Conservation (phyloP, 2,797 vertebrate species). For the Propithecus perrieri region DNA sequence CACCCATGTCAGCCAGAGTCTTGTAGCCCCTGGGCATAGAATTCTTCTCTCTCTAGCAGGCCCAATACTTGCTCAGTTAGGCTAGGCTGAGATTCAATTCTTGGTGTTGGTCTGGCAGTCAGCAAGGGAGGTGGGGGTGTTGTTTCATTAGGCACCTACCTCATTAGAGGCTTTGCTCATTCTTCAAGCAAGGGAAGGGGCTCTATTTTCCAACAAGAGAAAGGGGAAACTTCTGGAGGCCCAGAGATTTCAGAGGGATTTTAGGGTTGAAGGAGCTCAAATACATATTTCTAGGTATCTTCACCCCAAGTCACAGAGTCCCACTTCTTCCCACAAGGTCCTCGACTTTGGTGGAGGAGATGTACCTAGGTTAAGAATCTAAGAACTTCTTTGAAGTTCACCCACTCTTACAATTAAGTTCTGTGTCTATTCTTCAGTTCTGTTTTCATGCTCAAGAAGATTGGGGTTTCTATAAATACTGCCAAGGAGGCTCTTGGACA, state of each 20-base stretch:
- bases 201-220: neutral
- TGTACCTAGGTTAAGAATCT: neutral
- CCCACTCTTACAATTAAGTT: neutral
- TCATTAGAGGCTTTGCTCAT: neutral
- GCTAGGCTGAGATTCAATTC: neutral
- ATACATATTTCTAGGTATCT: neutral
- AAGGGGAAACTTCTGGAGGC: neutral
- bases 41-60: neutral
- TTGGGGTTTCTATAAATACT: neutral
- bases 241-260: neutral
- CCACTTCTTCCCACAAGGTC: neutral
- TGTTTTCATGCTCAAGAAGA: neutral
- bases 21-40: neutral
- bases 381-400: neutral
- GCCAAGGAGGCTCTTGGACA: slow-evolving; percentile 22
- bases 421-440: neutral
- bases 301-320: neutral
- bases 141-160: neutral
- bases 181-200: neutral
- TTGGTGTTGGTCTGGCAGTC: neutral
- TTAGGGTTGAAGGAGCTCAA: neutral
- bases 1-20: neutral
- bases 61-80: neutral
- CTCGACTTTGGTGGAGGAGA: neutral
- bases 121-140: neutral